phyloP scores from a whole-genome alignment of 2,888 invertebrate species.

The Actias luna region DNA sequence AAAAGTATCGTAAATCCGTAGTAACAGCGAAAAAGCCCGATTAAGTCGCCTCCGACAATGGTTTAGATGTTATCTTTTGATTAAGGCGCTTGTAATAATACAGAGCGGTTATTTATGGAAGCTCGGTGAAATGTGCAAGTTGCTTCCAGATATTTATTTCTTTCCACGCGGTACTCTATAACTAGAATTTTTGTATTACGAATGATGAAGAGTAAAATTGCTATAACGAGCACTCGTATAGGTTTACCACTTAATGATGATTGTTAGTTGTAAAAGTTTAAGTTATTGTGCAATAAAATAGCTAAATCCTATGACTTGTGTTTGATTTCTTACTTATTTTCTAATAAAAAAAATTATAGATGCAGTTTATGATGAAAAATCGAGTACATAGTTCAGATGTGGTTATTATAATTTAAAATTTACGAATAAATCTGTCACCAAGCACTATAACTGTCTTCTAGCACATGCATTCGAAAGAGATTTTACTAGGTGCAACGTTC shows the following conservation, averaged over 20 bases:
- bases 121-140: slow-evolving; percentile 50
- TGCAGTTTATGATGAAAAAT: too few relatives aligned
- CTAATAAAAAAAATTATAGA: too few relatives aligned
- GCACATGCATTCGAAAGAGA: too few relatives aligned
- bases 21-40: slow-evolving; percentile 46
- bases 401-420: too few relatives aligned
- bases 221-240: slow-evolving; percentile 14
- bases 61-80: slow-evolving; percentile 79
- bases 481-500: too few relatives aligned
- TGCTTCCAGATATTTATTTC: slow-evolving; percentile 45
- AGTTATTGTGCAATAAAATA: neutral
- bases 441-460: too few relatives aligned
- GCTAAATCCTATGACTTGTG: neutral
- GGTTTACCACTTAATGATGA: neutral
- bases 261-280: neutral
- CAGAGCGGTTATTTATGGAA: slow-evolving; percentile 67
- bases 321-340: too few relatives aligned
- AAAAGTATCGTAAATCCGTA: slow-evolving; percentile 24
- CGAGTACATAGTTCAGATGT: too few relatives aligned
- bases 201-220: slow-evolving; percentile 22
- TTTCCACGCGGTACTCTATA: slow-evolving; percentile 39
- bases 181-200: slow-evolving; percentile 37
- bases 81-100: slow-evolving; percentile 77
- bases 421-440: too few relatives aligned
- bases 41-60: slow-evolving; percentile 64